Base-by-base conservation (phyloP, 2,113 vertebrate species). In the Bufo bufo region DNA sequence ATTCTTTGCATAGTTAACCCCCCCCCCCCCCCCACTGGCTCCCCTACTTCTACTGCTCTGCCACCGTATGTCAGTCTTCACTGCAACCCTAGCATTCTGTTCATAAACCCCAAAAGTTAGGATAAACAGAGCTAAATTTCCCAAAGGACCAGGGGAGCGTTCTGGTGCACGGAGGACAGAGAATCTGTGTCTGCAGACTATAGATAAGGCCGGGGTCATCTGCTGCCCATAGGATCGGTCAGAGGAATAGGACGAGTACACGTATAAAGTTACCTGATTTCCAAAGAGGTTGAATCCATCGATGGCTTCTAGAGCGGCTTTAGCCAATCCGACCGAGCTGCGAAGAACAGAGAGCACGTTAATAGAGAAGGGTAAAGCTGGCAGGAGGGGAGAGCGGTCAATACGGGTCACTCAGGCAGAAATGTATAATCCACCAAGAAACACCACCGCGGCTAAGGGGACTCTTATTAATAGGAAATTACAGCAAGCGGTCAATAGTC, bases 271-370 rank as follows among this genome's bases (percentile, higher is more conserved):
- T 95, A 99, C 98, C 98, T 99, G 98, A 89, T 98, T 99, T 94
- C 98, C 98, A 92, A 99, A 99, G 88, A 99, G 96, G 93, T 99
- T 99, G 94, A 99, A 99, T 92, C 97, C 98, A 90, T 98, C 99
- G 94, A 99, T 98, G 91, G 98, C 98, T 94, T 99, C 98, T 80
- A 99, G 93, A 74, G 97, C 98, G 86, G 98, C 97, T 95, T 99
- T 99, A 90, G 98, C 98, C 91, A 99, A 91, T 2, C 98, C 98
- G 90, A 99, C 96, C 0, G 98, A 99, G 91, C 98, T 99, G 92
- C 54, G 90, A 88, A 89, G 78, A 84, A 71, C 65, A 66, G 77
- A 72, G 4, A 7, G 86, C 0, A 14, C 84, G 3, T 56, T 52
- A 72, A 75, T 13, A 80, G 0, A 74, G 33, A 33, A 33, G 33